A percentile compares a stretch with the other conserved stretches of the same genome.
These are phyloP conservation scores for Hestina assimilis DNA, from an alignment of 1,140 invertebrate genomes.

Conservation along the genomic window DNA sequence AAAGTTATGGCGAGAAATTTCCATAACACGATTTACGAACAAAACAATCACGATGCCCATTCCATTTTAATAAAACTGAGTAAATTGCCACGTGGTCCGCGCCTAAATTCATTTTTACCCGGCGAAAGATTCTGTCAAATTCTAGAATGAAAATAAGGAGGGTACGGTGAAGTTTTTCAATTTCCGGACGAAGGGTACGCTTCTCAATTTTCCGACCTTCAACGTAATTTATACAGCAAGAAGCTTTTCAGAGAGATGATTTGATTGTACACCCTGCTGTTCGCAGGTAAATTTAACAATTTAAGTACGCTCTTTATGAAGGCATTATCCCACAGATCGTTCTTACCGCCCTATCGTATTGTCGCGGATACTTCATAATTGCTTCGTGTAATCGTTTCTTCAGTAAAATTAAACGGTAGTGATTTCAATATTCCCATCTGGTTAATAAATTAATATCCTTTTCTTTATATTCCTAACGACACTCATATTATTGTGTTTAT, in stretches of 20 bases:
- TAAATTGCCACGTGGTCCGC: constrained; percentile 50
- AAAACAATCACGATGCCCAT: constrained; percentile 31
- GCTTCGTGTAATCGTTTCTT: constrained; percentile 44
- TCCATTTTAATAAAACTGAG: constrained; percentile 40
- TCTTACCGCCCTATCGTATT: constrained; percentile 41
- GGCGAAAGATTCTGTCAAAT: constrained; percentile 59
- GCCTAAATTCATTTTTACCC: constrained; percentile 55
- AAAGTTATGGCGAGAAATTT: not conserved
- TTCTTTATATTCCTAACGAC: too few species aligned
- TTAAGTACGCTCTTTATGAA: constrained; percentile 63
- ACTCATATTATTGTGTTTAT: too few species aligned
- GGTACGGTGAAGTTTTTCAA: constrained; percentile 68
- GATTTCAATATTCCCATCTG: constrained; percentile 15
- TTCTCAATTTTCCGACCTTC: constrained; percentile 66
- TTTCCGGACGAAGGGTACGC: constrained; percentile 65
- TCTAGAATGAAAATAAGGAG: constrained; percentile 55
- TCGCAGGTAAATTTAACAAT: constrained; percentile 69
- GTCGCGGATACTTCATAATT: constrained; percentile 55
- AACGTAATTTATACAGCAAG: constrained; percentile 69
- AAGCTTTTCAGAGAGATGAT: constrained; percentile 61
- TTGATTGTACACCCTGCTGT: constrained; percentile 68
- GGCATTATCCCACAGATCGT: constrained; percentile 54
- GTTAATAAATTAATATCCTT: not conserved
- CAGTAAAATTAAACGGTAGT: constrained; percentile 33
- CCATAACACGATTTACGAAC: constrained; percentile 13